phyloP scores from a whole-genome alignment of 2,797 vertebrate species.

The Oryzias sinensis region DNA sequence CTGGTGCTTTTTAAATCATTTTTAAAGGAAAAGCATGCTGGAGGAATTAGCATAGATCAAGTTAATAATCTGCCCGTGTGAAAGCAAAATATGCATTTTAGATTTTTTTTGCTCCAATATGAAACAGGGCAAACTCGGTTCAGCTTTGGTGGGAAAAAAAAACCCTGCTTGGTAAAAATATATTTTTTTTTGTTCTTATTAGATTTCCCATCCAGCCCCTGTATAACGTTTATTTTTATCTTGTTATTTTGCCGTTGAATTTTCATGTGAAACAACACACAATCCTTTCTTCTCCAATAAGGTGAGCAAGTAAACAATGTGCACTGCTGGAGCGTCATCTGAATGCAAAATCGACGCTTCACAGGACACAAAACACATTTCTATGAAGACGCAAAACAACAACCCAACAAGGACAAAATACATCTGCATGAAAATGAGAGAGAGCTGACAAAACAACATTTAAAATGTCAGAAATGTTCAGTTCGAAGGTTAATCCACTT shows the following conservation, averaged over 20 bases:
- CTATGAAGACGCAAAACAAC: conserved; percentile 19
- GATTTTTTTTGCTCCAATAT: conserved; percentile 19
- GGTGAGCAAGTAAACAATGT: conserved; percentile 24
- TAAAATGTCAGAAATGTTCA: background rate
- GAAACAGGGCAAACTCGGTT: conserved; percentile 10
- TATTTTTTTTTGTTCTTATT: conserved; percentile 39
- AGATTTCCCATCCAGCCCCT: conserved; percentile 35
- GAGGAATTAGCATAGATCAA: conserved; percentile 62
- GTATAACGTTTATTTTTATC: conserved; percentile 16
- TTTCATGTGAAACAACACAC: conserved; percentile 30
- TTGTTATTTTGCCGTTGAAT: conserved; percentile 25
- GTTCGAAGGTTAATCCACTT: conserved; percentile 1
- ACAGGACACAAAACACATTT: conserved; percentile 16
- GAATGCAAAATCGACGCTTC: conserved; percentile 37
- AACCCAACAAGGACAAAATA: conserved; percentile 12
- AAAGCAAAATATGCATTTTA: conserved; percentile 45
- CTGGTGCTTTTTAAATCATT: conserved; percentile 47
- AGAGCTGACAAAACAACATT: conserved; percentile 3
- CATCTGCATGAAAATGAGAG: conserved; percentile 11
- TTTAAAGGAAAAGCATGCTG: conserved; percentile 27
- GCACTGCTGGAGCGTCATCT: conserved; percentile 23
- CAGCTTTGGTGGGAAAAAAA: conserved; percentile 37
- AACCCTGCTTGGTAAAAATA: conserved; percentile 32
- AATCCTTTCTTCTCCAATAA: conserved; percentile 23
- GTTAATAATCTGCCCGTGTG: conserved; percentile 49